Evolutionary conservation across 2,888 invertebrate species (phyloP), one percentile per base, ranked within the genome.

Genomic region (Rotaria sp.): DNA sequence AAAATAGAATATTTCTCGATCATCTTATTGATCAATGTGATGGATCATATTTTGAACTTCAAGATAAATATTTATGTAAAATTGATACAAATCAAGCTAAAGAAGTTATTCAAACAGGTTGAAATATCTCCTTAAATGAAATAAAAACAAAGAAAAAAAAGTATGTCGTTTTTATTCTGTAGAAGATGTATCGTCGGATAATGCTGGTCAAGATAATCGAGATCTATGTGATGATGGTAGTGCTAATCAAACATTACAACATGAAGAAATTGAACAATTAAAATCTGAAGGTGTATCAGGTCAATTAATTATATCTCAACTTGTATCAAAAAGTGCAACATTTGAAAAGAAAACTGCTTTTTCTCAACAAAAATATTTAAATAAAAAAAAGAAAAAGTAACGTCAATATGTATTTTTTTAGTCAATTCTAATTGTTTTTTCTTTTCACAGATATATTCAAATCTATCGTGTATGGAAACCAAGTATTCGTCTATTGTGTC

Each of bases 381-480:
- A 91, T 87, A 97, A 97, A 90, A 99, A 99, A 91, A 95, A 95
- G 89, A 95, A 94, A 89, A 97, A 97, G 91, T 97, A 96, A 95
- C 89, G 94, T 94, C 89, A 92, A 96, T 30, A 94, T 18, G 10
- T 50, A 94, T 88, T 93, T 26, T 13, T 85, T 35, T 52, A 45
- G 30, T 48, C 86, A 57, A 89, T 89, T 30, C 88, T 91, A 90
- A 87, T 90, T 91, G 88, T 86, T 90, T 41, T 89, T 41, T 88
- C 89, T 84, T 89, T 90, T 35, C 8, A 18, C 55, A 86, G 86
- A 74, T 86, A 86, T 15, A 48, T 86, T 26, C 84, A 55, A 50
- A 57, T 86, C 30, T 86, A 85, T 85, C 89, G 90, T 26, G 88
- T 97, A 84, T 92, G 94, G 11, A 94, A 93, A 89, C 96, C 97